Evolutionary conservation across 2,888 invertebrate species (phyloP), one percentile per base, ranked within the genome.

Genomic region (Gandaritis pyraliata): DNA sequence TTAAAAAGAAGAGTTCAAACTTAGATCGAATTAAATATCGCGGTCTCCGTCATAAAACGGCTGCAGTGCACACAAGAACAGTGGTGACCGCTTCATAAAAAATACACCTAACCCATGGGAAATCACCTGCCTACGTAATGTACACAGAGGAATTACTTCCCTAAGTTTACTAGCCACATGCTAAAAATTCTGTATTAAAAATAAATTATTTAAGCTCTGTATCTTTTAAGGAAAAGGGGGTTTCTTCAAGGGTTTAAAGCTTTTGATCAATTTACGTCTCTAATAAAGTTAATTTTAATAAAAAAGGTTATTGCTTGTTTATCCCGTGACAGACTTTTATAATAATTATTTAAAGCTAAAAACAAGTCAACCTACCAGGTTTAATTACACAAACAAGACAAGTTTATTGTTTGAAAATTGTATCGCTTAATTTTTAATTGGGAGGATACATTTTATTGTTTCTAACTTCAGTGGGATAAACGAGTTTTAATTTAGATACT

Each of bases 101-200:
- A 29, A 46, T 12, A n/a, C 36, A 11, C 18, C 16, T 36, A 69
- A 63, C 87, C 80, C 87, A 66, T 70, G 88, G 87, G 86, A 87
- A 88, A 88, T 87, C 83, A 83, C 72, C 75, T 69, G 69, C 69
- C 72, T 75, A 80, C 76, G 75, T 74, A 77, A 83, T 74, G 80
- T 74, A 74, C 61, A 68, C 77, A 74, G 72, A 69, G 67, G 76
- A 78, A 81, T 80, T 48, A 78, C 70, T 71, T 78, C 45, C 29
- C 38, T 50, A 39, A 62, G 50, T 50, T 50, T 39, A 33, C 54
- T 46, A 8, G 39, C 62, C 54, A 53, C 57, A 53, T 53, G 23
- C 43, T 43, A 23, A 48, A 43, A 43, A 48, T 18, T 48, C 51
- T 48, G 56, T 61, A 61, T 53, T 57, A 53, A 61, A 53, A 61